These are phyloP conservation scores for Phataginus tricuspis DNA, from an alignment of 2,797 vertebrate genomes.

Conservation along the genomic window DNA sequence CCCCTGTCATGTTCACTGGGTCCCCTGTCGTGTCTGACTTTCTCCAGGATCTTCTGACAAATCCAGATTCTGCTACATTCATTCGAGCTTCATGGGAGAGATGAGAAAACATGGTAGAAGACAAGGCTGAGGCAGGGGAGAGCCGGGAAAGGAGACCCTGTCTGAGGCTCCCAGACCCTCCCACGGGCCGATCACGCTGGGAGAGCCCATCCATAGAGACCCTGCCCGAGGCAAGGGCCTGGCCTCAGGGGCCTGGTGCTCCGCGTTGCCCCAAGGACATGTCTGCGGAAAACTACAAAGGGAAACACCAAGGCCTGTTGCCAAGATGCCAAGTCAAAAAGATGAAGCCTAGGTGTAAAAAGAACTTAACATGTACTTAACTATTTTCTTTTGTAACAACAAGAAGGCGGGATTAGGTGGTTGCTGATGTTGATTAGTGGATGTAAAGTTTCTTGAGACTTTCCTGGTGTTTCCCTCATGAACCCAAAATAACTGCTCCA, in stretches of 20 bases:
- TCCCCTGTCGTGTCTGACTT: too few species aligned
- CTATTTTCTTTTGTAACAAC: neutral
- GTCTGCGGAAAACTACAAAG: neutral
- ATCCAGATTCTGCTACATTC: too few species aligned
- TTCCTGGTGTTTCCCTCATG: neutral
- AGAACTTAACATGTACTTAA: neutral
- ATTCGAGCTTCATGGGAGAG: neutral
- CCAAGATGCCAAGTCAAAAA: neutral
- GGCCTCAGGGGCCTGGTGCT: neutral
- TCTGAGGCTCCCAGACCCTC: too few species aligned
- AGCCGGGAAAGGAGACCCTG: too few species aligned
- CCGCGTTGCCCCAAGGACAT: neutral
- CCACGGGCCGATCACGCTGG: too few species aligned
- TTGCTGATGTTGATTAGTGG: neutral
- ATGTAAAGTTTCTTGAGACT: neutral
- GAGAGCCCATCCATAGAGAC: too few species aligned
- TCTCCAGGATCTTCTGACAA: neutral
- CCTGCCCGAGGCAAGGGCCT: neutral
- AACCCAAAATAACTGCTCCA: neutral
- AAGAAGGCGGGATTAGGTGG: neutral
- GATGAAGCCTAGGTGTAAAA: neutral
- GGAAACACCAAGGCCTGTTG: neutral
- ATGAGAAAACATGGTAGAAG: neutral
- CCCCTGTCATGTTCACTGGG: too few species aligned
- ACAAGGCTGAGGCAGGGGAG: neutral